Percentiles rank a stretch among this genome's conserved stretches.
Conservation (phyloP, 2,797 vertebrate genomes). For the Tachyglossus aculeatus region DNA sequence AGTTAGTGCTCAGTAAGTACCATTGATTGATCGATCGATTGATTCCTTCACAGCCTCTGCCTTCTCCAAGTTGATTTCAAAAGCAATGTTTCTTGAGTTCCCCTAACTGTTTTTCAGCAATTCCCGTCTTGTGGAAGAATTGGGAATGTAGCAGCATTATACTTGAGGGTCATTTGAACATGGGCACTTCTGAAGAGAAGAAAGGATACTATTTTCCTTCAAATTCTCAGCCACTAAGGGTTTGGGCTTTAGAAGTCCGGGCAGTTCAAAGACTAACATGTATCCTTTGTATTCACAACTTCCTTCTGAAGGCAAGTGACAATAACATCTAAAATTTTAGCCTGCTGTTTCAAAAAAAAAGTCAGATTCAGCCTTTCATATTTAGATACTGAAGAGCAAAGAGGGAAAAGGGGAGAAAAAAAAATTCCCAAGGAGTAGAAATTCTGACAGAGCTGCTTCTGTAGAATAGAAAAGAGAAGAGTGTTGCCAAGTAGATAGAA, state of each 20-base stretch:
- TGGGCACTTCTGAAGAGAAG: not conserved
- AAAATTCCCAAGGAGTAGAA: too few species aligned
- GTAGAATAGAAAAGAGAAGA: constrained; percentile 10
- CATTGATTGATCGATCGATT: too few species aligned
- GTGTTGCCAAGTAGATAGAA: too few species aligned
- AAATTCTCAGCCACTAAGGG: not conserved
- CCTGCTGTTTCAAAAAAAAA: not conserved
- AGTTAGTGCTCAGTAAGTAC: too few species aligned
- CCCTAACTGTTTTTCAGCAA: too few species aligned
- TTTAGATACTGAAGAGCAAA: not conserved
- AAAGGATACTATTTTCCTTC: not conserved
- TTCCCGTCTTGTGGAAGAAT: too few species aligned
- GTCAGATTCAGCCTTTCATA: not conserved
- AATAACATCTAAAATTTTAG: not conserved
- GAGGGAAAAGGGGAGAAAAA: constrained; percentile 8
- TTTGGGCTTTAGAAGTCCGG: not conserved
- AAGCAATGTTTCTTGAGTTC: too few species aligned
- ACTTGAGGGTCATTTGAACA: not conserved
- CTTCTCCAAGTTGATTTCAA: too few species aligned
- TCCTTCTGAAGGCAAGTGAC: not conserved
- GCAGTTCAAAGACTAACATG: not conserved
- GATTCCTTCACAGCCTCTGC: too few species aligned
- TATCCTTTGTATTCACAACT: not conserved
- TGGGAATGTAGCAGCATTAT: too few species aligned
- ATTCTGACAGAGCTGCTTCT: not conserved